phyloP scores from a whole-genome alignment of 2,113 vertebrate genomes.

The Pionites leucogaster region DNA sequence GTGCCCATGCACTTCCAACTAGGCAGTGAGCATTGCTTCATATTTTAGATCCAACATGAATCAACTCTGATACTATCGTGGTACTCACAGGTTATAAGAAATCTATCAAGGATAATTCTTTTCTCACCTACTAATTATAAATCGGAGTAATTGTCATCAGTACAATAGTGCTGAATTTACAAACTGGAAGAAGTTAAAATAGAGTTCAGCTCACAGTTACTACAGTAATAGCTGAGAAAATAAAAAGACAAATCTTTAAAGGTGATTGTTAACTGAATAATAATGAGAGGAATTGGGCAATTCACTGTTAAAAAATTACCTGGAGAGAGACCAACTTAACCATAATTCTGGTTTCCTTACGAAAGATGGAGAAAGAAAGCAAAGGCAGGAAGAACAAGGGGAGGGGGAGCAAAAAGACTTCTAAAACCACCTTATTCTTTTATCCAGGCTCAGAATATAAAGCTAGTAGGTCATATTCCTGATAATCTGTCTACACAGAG shows the following conservation, averaged over 20 bases:
- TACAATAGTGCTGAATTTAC: background rate
- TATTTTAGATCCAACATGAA: background rate
- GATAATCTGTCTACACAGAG: background rate
- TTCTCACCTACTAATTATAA: background rate
- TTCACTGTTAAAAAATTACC: background rate
- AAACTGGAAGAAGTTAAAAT: background rate
- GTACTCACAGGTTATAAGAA: background rate
- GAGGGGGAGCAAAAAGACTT: accelerated
- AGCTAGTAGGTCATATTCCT: background rate
- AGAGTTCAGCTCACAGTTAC: background rate
- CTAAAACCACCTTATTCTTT: background rate
- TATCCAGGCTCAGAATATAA: background rate
- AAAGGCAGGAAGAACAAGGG: background rate
- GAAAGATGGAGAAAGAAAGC: background rate
- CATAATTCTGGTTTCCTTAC: background rate
- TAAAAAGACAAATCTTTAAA: background rate
- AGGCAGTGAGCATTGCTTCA: background rate
- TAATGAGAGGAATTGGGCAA: background rate
- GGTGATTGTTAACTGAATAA: background rate
- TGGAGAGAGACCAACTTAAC: background rate
- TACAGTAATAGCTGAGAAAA: background rate
- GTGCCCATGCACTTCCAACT: background rate
- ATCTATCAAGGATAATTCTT: background rate
- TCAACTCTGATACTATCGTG: accelerated
- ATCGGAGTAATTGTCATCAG: background rate